These are phyloP conservation scores for Sipha maydis DNA, from an alignment of 2,888 invertebrate species.

Conservation along the genomic window DNA sequence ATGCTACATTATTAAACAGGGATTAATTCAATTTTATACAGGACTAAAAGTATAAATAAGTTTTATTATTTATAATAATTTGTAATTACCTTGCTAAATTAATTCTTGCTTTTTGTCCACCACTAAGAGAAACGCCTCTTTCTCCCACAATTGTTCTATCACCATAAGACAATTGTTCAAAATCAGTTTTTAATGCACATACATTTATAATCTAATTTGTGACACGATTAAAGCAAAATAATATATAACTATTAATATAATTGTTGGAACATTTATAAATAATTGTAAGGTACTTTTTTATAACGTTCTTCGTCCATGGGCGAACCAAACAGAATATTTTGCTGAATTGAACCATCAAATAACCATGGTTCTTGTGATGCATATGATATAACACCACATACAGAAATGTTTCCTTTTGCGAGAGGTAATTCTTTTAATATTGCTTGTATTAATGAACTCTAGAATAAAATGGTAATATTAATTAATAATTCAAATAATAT, in stretches of 20 bases:
- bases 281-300: slow-evolving; percentile 69
- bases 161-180: slow-evolving; percentile 80
- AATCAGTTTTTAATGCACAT: slow-evolving; percentile 80
- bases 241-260: background rate
- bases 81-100: slow-evolving; percentile 68
- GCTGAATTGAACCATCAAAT: slow-evolving; percentile 84
- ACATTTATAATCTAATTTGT: slow-evolving; percentile 72
- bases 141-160: slow-evolving; percentile 89
- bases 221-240: slow-evolving; percentile 43
- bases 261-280: background rate
- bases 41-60: background rate
- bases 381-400: slow-evolving; percentile 80
- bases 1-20: too few species aligned
- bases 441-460: slow-evolving; percentile 78
- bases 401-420: slow-evolving; percentile 73
- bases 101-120: slow-evolving; percentile 85
- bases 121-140: slow-evolving; percentile 84
- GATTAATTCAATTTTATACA: slow-evolving; percentile 67
- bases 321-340: slow-evolving; percentile 92
- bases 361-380: slow-evolving; percentile 91
- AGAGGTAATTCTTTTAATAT: slow-evolving; percentile 82
- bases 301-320: slow-evolving; percentile 79
- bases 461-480: slow-evolving; percentile 50
- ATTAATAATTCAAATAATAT: background rate
- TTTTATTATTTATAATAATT: slow-evolving; percentile 43